phyloP scores from a whole-genome alignment of 2,113 vertebrate species.

The Nannobrachium achirus region DNA sequence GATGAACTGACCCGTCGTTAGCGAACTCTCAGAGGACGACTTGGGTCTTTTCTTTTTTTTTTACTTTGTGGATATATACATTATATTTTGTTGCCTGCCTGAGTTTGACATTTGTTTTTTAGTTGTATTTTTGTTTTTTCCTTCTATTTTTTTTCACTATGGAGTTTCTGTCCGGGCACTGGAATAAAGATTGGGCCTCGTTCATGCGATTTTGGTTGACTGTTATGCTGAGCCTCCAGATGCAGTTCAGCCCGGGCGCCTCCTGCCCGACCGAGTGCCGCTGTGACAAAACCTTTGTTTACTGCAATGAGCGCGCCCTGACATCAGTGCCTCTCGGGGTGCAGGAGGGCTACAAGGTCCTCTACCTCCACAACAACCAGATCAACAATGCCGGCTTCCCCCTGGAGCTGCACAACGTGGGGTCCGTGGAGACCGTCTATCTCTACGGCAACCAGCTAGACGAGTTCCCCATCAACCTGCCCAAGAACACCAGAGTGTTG shows the following conservation, averaged over 20 bases:
- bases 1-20: slow-evolving; percentile 64
- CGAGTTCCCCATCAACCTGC: slow-evolving; percentile 97
- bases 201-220: slow-evolving; percentile 91
- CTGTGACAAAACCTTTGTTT: slow-evolving; percentile 93
- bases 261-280: slow-evolving; percentile 94
- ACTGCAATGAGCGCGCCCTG: slow-evolving; percentile 98
- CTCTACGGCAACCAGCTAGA: slow-evolving; percentile 97
- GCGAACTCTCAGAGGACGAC: slow-evolving; percentile 71
- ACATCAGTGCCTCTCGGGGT: slow-evolving; percentile 99
- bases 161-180: slow-evolving; percentile 87
- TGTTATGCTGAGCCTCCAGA: slow-evolving; percentile 87
- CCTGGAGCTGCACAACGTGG: slow-evolving; percentile 90
- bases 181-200: slow-evolving; percentile 88
- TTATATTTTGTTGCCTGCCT: slow-evolving; percentile 59
- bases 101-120: slow-evolving; percentile 66
- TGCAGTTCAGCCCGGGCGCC: slow-evolving; percentile 83
- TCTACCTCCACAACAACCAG: slow-evolving; percentile 99
- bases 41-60: slow-evolving; percentile 47
- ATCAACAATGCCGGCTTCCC: slow-evolving; percentile 99
- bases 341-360: slow-evolving; percentile 92
- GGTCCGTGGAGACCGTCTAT: slow-evolving; percentile 92
- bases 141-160: slow-evolving; percentile 81
- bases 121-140: slow-evolving; percentile 56
- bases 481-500: slow-evolving; percentile 91
- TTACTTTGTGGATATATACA: slow-evolving; percentile 62